These are phyloP conservation scores for Poecilia latipinna DNA, from an alignment of 2,113 vertebrate genomes.

Conservation along the genomic window DNA sequence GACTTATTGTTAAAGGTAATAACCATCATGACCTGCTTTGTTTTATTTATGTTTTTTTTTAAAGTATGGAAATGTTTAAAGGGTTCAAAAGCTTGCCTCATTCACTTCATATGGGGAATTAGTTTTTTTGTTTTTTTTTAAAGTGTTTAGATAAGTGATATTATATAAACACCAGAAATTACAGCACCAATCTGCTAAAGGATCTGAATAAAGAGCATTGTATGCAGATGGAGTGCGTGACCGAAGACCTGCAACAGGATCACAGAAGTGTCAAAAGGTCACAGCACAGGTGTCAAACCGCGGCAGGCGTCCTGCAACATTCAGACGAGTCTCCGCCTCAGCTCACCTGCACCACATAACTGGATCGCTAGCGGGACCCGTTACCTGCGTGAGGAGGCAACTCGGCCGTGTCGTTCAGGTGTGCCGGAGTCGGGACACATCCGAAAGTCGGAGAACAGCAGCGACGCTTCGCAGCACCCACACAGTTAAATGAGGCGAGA, in stretches of 20 bases:
- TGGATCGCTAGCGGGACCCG: background rate
- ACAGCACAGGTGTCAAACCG: background rate
- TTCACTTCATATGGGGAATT: background rate
- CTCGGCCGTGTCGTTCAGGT: background rate
- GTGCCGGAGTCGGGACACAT: background rate
- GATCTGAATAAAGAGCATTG: too few relatives aligned
- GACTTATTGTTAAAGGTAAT: background rate
- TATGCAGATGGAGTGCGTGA: too few relatives aligned
- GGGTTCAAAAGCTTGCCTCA: background rate
- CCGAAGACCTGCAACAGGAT: background rate
- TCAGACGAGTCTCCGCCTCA: background rate
- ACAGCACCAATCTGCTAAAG: too few relatives aligned
- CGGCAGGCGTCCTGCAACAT: background rate
- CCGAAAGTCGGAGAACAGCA: background rate
- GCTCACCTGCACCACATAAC: background rate
- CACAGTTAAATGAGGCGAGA: constrained; percentile 16
- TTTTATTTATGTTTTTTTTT: background rate
- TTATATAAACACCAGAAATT: too few relatives aligned
- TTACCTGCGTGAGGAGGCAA: background rate
- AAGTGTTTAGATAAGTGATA: background rate
- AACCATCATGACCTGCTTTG: too few relatives aligned
- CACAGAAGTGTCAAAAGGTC: too few relatives aligned
- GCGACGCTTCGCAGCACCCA: background rate
- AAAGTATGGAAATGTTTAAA: background rate
- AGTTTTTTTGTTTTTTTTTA: too few relatives aligned